Evolutionary conservation across 2,888 invertebrate genomes (phyloP), one percentile per base, ranked within the genome.

Genomic region (Carpatolechia fugitivella): DNA sequence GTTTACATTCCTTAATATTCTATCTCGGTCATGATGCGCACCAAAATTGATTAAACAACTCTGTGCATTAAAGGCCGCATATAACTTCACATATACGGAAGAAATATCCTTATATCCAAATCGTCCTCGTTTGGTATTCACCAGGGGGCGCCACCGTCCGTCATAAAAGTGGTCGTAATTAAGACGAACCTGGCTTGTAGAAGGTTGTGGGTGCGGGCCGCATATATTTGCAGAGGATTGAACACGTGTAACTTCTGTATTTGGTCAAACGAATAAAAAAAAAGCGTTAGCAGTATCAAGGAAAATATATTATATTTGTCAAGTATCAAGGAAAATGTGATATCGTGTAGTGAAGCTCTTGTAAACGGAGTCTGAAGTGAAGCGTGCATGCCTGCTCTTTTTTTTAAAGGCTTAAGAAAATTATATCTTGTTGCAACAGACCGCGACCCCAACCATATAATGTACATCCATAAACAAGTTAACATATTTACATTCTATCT

Each of bases 91-190:
- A 59, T 59, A 52, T 56, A 59, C 59, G 57, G 55, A 57, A 57
- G 59, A 16, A 30, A 52, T 40, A 41, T 51, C 40, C 49, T 38
- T 51, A 52, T 41, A 52, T 52, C 33, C 16, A 51, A 51, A 20
- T 41, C 1, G 41, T n/a, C 8, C 47, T 24, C 35, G 38, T 61
- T 73, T 68, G 57, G 68, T 73, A 78, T 77, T 74, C 76, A 69
- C 58, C 38, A 54, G 59, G 59, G 66, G 53, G 52, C 57, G 47
- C 52, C 57, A 46, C 52, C 62, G 66, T 70, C 64, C 68, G 63
- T 72, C 72, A 72, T 67, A 68, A 64, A 62, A 69, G 62, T 64
- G 64, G 58, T 67, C 64, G 70, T 76, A 78, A 78, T 78, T 78
- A 78, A 74, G 71, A 72, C 66, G 68, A 68, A 68, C 69, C 68